Conservation (phyloP, 2,797 vertebrate genomes). For the Enteromius argenteus region DNA sequence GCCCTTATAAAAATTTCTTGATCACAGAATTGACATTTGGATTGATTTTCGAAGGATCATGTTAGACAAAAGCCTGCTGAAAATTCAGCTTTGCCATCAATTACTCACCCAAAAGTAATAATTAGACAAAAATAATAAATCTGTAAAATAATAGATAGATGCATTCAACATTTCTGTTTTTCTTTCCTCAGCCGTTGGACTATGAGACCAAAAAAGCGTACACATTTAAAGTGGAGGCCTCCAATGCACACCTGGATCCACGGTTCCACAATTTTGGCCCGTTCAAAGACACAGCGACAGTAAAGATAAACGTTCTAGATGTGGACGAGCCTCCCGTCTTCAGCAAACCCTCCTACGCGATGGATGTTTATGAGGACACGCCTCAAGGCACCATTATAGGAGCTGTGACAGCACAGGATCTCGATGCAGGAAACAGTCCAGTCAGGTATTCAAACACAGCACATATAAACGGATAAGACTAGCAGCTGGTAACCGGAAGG, state of each 20-base stretch:
- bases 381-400: constrained; percentile 94
- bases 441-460: constrained; percentile 84
- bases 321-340: constrained; percentile 97
- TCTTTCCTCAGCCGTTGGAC: constrained; percentile 84
- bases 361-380: constrained; percentile 98
- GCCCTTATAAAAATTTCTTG: background rate
- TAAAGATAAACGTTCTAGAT: constrained; percentile 95
- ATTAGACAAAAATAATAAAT: too few species aligned
- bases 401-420: constrained; percentile 95
- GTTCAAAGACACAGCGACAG: constrained; percentile 96
- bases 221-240: constrained; percentile 96
- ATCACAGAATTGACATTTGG: background rate
- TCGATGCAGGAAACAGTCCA: constrained; percentile 90
- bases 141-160: too few species aligned
- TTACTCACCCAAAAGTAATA: too few species aligned
- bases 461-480: constrained; percentile 13
- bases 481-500: background rate
- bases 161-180: background rate
- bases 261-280: constrained; percentile 92
- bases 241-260: constrained; percentile 91
- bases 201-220: constrained; percentile 97
- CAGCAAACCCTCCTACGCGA: constrained; percentile 90
- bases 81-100: background rate
- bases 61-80: background rate
- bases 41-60: background rate